phyloP scores from a whole-genome alignment of 2,888 invertebrate genomes.

The Agelastica alni region DNA sequence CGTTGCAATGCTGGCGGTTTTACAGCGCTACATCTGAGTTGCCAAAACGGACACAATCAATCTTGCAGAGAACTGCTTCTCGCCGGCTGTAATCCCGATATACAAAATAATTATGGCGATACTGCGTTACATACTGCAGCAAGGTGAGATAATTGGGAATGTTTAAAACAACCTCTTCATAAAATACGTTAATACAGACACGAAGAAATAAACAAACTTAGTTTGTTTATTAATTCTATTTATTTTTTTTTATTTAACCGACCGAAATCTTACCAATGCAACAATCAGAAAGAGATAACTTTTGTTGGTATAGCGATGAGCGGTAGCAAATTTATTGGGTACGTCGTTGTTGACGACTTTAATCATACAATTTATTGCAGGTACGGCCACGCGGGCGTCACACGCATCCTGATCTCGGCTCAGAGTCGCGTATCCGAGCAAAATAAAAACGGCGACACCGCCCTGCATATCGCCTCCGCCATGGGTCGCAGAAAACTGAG shows the following conservation, averaged over 20 bases:
- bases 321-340: too few relatives aligned
- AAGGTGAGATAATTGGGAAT: too few relatives aligned
- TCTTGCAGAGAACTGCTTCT: conserved; percentile 85
- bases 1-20: conserved; percentile 85
- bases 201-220: too few relatives aligned
- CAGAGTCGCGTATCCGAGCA: conserved; percentile 81
- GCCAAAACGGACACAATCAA: conserved; percentile 97
- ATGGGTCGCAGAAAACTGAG: conserved; percentile 92
- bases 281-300: too few relatives aligned
- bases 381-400: conserved; percentile 95
- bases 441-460: conserved; percentile 95
- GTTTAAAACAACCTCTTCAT: too few relatives aligned
- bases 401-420: conserved; percentile 90
- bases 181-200: too few relatives aligned
- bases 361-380: too few relatives aligned
- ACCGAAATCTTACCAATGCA: too few relatives aligned
- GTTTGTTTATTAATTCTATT: too few relatives aligned
- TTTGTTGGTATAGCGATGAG: too few relatives aligned
- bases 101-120: conserved; percentile 94
- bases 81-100: conserved; percentile 84
- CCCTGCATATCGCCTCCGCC: conserved; percentile 90
- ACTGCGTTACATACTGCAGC: conserved; percentile 93
- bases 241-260: too few relatives aligned
- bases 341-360: too few relatives aligned
- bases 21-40: conserved; percentile 90